Evolutionary conservation across 2,113 vertebrate genomes (phyloP).

Genomic region (Speoplatyrhinus poulsoni): DNA sequence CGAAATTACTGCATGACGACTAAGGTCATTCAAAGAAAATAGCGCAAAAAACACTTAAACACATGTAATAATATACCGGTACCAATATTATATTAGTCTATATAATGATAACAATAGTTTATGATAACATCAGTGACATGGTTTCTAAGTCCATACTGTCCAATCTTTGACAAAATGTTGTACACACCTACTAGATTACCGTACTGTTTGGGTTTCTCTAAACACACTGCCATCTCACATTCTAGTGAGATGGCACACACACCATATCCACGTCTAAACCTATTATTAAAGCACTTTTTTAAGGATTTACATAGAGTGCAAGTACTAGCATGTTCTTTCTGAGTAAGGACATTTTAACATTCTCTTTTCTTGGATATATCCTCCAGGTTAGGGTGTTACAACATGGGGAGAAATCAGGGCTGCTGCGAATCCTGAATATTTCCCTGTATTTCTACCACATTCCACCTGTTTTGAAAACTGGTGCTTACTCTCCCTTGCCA

Average conservation of each 20-base stretch:
- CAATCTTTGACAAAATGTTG: constrained; percentile 13
- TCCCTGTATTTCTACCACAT: constrained; percentile 20
- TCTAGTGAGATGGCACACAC: constrained; percentile 17
- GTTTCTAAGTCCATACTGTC: no score
- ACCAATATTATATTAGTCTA: no score
- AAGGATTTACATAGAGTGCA: background rate
- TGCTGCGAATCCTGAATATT: constrained; percentile 59
- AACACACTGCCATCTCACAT: constrained; percentile 37
- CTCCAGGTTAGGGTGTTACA: constrained; percentile 60
- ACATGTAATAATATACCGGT: no score
- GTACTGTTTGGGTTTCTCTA: constrained; percentile 58
- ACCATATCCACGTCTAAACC: constrained; percentile 19
- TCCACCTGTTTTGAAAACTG: constrained; percentile 3
- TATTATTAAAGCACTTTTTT: constrained; percentile 6
- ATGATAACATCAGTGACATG: no score
- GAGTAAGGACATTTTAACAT: constrained; percentile 7
- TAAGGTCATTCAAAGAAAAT: no score
- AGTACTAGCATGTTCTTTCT: background rate
- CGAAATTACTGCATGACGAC: no score
- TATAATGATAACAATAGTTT: no score
- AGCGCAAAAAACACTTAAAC: no score
- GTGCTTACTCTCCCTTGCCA: constrained; percentile 40
- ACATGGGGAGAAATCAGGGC: constrained; percentile 69
- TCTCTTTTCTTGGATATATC: constrained; percentile 16
- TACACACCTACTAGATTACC: constrained; percentile 67